Evolutionary conservation across 2,797 vertebrate species (phyloP), one percentile per base, ranked within the genome.

Genomic region (Crotalus adamanteus): DNA sequence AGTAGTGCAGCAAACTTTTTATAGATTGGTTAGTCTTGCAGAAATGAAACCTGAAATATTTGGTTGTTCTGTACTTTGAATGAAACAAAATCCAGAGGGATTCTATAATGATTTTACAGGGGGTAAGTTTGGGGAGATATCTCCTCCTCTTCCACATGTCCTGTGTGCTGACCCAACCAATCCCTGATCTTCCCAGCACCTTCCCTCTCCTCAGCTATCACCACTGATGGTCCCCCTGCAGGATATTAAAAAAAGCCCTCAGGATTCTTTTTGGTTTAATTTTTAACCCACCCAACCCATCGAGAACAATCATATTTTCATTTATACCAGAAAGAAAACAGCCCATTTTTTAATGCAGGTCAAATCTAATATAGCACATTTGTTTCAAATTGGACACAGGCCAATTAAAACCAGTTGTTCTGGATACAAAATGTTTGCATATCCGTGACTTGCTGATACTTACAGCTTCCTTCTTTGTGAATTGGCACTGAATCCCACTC

Each of bases 401-500:
- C 4, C 20, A 25, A 3, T 25, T 47, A 83, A 83, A 83, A 83
- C 9, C 22, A 83, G 42, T 42, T 25, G 22, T 47, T 83, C 37
- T 83, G 37, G 28, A 7, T 11, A 83, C 78, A 47, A 47, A 47
- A 47, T 25, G 20, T 83, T 83, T 83, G 73, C 4, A 47, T 83
- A 47, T 47, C 9, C 8, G 13, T 18, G 2, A 2, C 90, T 56
- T 65, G 90, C 4, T 0, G 73, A 90, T 97, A 98, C 99, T 99
- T 97, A 99, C 99, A 98, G 97, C 98, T 98, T 96, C 97, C 97
- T 92, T 97, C 96, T 97, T 98, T 98, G 96, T 98, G 97, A 91
- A 99, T 96, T 13, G 99, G 99, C 65, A 99, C 97, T 0, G 97
- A 97, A 28, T 99, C 99, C 99, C 99, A 99, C 96, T 99, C 99